A percentile compares a stretch with the other conserved stretches of the same genome.
Conservation (phyloP, 2,888 invertebrate genomes). For the Scaptomyza reducta region DNA sequence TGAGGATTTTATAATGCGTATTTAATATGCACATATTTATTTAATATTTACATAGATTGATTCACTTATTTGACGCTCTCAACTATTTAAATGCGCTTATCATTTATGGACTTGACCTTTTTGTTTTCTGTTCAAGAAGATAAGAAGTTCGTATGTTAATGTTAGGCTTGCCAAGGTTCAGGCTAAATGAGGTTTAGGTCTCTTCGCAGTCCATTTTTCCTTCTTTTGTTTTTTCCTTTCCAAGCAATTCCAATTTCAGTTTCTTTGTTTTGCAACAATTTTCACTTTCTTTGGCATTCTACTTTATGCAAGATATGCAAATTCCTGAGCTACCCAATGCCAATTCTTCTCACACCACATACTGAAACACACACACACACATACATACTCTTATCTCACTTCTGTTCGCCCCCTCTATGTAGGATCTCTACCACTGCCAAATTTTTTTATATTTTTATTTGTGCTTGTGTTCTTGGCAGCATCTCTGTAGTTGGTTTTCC, state of each 20-base stretch:
- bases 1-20: neutral
- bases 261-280: conserved; percentile 58
- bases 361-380: neutral
- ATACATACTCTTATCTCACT: conserved; percentile 28
- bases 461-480: conserved; percentile 27
- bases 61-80: neutral
- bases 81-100: conserved; percentile 2
- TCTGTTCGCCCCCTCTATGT: neutral
- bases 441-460: conserved; percentile 9
- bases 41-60: neutral
- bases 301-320: conserved; percentile 63
- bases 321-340: conserved; percentile 49
- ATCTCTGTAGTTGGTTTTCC: conserved; percentile 9
- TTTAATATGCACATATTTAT: conserved; percentile 1
- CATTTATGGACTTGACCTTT: conserved; percentile 18
- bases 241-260: conserved; percentile 55
- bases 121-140: conserved; percentile 7
- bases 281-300: conserved; percentile 58
- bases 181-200: conserved; percentile 36
- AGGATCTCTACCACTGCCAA: conserved; percentile 26
- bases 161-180: conserved; percentile 27
- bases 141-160: conserved; percentile 38
- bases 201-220: neutral
- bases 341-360: conserved; percentile 34
- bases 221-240: neutral